A percentile compares a stretch with the other conserved stretches of the same genome.
Conservation (phyloP, 2,113 vertebrate species). For the Corythornis madagascariensis region DNA sequence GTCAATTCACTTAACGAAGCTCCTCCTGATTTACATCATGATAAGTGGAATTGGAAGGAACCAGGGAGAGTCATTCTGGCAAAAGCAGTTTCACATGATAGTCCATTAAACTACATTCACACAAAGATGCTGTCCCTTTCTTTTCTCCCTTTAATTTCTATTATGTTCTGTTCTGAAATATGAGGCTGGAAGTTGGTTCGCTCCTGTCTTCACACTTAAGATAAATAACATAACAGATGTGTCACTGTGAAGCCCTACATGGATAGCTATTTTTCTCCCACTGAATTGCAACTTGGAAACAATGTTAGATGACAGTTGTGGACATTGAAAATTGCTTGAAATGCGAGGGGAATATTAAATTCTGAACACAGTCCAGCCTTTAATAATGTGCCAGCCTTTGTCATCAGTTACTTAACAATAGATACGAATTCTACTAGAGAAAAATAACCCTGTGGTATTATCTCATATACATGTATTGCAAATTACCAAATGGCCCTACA, state of each 20-base stretch:
- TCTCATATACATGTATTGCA: not conserved
- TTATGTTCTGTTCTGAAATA: not conserved
- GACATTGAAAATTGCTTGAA: slow-evolving; percentile 50
- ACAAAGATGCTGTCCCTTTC: not conserved
- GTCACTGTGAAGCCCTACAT: slow-evolving; percentile 17
- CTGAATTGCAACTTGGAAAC: slow-evolving; percentile 48
- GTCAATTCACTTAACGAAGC: not conserved
- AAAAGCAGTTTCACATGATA: not conserved
- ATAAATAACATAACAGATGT: slow-evolving; percentile 44
- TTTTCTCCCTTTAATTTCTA: slow-evolving; percentile 12
- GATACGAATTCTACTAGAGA: not conserved
- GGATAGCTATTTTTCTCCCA: slow-evolving; percentile 55
- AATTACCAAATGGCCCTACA: not conserved
- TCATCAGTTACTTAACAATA: slow-evolving; percentile 51
- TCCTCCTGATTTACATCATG: slow-evolving; percentile 13
- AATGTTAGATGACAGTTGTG: slow-evolving; percentile 59
- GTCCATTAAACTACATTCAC: not conserved
- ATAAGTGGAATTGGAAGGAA: not conserved
- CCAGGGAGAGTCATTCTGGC: not conserved
- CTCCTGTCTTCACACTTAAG: slow-evolving; percentile 15
- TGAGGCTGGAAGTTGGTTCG: slow-evolving; percentile 2
- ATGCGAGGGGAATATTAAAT: slow-evolving; percentile 8
- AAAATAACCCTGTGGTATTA: not conserved
- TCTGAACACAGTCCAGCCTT: slow-evolving; percentile 21
- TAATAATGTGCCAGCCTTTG: slow-evolving; percentile 47